Evolutionary conservation across 1,140 invertebrate genomes (phyloP).

Genomic region (Phthorimaea operculella): DNA sequence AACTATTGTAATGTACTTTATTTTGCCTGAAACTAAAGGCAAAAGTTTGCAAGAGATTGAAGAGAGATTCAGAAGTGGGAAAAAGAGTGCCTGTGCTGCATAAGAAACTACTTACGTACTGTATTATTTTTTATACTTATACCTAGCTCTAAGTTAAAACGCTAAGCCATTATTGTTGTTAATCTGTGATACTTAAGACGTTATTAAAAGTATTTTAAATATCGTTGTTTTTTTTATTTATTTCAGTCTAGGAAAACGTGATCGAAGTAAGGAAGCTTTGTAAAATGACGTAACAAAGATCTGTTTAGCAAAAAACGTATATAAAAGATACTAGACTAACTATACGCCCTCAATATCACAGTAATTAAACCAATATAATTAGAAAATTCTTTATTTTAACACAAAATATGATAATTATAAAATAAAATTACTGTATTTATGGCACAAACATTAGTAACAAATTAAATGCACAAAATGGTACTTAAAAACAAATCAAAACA

Average conservation of each 20-base stretch:
- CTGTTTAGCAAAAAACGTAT: too few species aligned
- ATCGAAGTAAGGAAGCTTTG: too few species aligned
- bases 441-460: neutral
- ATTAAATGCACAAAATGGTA: neutral
- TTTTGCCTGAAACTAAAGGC: conserved; percentile 84
- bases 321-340: too few species aligned
- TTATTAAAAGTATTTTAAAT: neutral
- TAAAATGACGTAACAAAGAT: too few species aligned
- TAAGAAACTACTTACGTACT: neutral
- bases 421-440: neutral
- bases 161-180: conserved; percentile 12
- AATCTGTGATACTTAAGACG: conserved; percentile 34
- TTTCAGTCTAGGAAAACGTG: neutral
- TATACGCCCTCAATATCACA: too few species aligned
- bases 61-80: conserved; percentile 60
- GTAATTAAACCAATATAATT: too few species aligned
- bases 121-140: neutral
- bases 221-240: neutral
- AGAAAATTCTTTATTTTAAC: neutral
- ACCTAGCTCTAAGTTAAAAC: too few species aligned
- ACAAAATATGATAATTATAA: neutral
- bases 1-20: conserved; percentile 72
- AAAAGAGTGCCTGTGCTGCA: conserved; percentile 13
- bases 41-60: conserved; percentile 82
- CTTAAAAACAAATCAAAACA: neutral